Conservation (phyloP, 2,797 vertebrate species). For the Ciconia nigra region DNA sequence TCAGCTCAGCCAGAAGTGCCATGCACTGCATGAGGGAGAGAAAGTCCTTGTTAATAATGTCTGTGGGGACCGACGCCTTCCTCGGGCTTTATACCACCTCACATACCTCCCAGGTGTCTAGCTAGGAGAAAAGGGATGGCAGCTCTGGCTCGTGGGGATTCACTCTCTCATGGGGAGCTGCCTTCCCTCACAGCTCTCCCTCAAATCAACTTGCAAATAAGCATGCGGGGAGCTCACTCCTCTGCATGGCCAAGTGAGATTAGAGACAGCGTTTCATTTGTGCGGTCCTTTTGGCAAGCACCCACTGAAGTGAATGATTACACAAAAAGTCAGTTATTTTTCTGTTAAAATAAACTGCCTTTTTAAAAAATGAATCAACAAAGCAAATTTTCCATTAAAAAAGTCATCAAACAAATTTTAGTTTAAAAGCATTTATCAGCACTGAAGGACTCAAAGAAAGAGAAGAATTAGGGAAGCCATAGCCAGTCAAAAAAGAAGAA, state of each 20-base stretch:
- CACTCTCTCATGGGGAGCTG: neutral
- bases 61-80: neutral
- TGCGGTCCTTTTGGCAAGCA: neutral
- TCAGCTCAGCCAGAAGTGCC: neutral
- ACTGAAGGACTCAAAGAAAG: conserved; percentile 44
- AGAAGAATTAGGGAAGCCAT: neutral
- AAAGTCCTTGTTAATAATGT: neutral
- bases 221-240: neutral
- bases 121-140: neutral
- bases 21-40: neutral
- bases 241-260: neutral
- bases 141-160: neutral
- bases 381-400: neutral
- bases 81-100: neutral
- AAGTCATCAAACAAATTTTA: conserved; percentile 30
- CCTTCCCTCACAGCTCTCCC: neutral
- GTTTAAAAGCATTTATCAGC: conserved; percentile 63
- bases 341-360: neutral
- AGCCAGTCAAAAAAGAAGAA: conserved; percentile 15
- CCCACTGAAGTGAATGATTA: neutral
- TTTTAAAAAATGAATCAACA: neutral
- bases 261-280: neutral
- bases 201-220: conserved; percentile 21
- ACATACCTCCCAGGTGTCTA: neutral
- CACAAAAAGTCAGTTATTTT: neutral